Conservation (phyloP, 2,113 vertebrate genomes). For the Abramis brama region DNA sequence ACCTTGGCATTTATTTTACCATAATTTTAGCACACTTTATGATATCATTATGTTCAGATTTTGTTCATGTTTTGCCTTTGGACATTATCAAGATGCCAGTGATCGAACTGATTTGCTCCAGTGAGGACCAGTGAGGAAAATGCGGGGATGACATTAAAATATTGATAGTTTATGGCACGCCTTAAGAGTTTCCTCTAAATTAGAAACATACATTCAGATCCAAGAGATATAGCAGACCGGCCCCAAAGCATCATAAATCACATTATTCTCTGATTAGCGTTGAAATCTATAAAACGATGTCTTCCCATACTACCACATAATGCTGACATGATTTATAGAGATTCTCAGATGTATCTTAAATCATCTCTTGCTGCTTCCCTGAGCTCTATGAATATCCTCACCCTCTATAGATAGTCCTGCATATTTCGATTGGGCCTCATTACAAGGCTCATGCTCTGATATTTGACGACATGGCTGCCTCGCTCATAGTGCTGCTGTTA, state of each 20-base stretch:
- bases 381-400: conserved; percentile 39
- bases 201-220: conserved; percentile 1
- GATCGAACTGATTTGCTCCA: neutral
- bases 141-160: neutral
- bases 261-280: conserved; percentile 16
- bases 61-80: neutral
- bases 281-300: conserved; percentile 27
- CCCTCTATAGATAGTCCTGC: conserved; percentile 17
- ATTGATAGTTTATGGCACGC: neutral
- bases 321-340: conserved; percentile 28
- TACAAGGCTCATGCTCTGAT: conserved; percentile 39
- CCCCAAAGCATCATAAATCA: conserved; percentile 17
- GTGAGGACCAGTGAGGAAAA: neutral
- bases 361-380: neutral
- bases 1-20: neutral
- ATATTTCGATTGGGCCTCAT: conserved; percentile 32
- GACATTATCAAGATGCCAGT: neutral
- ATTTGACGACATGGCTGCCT: conserved; percentile 41
- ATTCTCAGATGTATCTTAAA: conserved; percentile 14
- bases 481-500: conserved; percentile 16
- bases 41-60: neutral
- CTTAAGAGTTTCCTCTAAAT: conserved; percentile 24
- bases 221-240: neutral
- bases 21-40: neutral
- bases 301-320: neutral